Evolutionary conservation across 2,797 vertebrate species (phyloP), one percentile per base, ranked within the genome.

Genomic region (Falco novaeseelandiae): DNA sequence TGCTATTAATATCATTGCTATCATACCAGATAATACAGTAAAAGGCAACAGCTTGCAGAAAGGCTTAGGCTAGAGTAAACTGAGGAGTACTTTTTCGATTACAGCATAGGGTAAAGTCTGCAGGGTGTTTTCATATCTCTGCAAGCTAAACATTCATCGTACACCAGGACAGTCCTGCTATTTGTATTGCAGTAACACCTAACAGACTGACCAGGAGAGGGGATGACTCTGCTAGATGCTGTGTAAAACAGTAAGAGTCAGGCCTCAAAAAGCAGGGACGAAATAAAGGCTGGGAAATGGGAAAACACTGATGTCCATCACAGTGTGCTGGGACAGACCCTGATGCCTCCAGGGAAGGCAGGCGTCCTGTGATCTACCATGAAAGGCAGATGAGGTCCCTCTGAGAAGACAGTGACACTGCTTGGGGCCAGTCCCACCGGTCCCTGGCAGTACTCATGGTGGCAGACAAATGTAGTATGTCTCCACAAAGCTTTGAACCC

Each of bases 1-100:
- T 93, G 94, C 93, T 94, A 85, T 94, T 96, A 95, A 96, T 93
- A 93, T 80, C 72, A 10, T 27, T 23, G 90, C 78, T 96, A 74
- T 97, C 96, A 8, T 27, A 59, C 67, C 71, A 92, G 94, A 97
- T 93, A 97, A 90, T 73, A 26, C 51, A 58, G 94, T 67, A 74
- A 89, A 93, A 96, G 89, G 94, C 96, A 94, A 90, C 92, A 93
- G 86, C 78, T 34, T 42, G 81, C 90, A 89, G 92, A 62, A 92
- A 80, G 90, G 86, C 93, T 97, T 93, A 91, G 63, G 30, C 34
- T 83, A 90, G 81, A 90, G 69, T 77, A 95, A 96, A 95, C 93
- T 20, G 27, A 88, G 83, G 63, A 86, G 69, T 32, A 36, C 21
- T 77, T 86, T 80, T 78, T 44, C 6, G 83, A 77, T 96, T 83